Conservation (phyloP, 1,140 invertebrate genomes). For the Trachymyrmex septentrionalis region DNA sequence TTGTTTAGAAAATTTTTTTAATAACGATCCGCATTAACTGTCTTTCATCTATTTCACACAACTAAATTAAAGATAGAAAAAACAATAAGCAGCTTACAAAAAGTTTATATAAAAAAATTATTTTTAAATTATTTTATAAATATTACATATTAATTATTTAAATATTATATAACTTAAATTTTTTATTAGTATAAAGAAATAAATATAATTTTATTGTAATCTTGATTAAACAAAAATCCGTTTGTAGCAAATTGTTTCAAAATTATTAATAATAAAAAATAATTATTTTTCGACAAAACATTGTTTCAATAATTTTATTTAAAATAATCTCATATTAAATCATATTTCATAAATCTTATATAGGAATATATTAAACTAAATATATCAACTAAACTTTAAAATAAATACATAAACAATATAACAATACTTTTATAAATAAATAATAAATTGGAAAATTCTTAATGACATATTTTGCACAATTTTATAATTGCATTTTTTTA, state of each 20-base stretch:
- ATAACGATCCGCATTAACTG: background rate
- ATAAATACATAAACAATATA: background rate
- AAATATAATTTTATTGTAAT: background rate
- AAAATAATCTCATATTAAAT: too few species aligned
- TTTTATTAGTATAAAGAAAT: background rate
- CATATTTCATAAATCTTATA: background rate
- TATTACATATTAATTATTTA: background rate
- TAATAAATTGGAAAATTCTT: background rate
- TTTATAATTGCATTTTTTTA: background rate
- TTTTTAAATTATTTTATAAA: constrained; percentile 15
- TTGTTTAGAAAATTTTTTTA: background rate
- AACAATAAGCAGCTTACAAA: background rate
- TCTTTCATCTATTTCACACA: background rate
- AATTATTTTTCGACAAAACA: too few species aligned
- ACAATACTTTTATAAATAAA: constrained; percentile 4
- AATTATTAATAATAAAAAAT: too few species aligned
- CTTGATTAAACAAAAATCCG: background rate
- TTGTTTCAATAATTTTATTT: too few species aligned
- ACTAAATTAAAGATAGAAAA: background rate
- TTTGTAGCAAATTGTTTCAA: background rate
- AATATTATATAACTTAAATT: background rate
- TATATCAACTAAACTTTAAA: background rate
- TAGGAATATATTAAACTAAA: background rate
- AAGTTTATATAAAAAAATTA: background rate
- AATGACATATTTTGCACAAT: background rate